These are phyloP conservation scores for Galendromus occidentalis DNA, from an alignment of 1,140 invertebrate genomes.

Conservation along the genomic window DNA sequence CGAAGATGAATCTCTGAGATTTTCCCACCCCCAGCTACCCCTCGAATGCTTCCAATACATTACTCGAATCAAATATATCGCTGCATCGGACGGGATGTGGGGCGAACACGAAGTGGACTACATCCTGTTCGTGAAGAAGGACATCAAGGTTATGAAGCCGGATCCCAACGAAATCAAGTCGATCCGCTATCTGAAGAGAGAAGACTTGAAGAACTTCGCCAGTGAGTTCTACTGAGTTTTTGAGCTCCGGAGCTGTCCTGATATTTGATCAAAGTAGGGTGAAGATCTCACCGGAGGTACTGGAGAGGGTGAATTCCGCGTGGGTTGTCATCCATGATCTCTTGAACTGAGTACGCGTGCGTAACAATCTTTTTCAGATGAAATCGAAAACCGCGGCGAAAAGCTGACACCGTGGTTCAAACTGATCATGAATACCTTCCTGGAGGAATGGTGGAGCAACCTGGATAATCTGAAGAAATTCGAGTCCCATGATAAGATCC, in stretches of 20 bases:
- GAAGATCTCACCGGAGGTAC: background rate
- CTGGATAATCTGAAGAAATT: conserved; percentile 50
- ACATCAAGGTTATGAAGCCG: conserved; percentile 47
- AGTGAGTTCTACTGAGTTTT: conserved; percentile 13
- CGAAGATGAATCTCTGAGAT: background rate
- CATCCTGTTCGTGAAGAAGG: conserved; percentile 60
- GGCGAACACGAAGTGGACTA: conserved; percentile 95
- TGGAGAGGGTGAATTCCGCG: background rate
- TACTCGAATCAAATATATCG: conserved; percentile 69
- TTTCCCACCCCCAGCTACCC: conserved; percentile 26
- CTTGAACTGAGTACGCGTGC: background rate
- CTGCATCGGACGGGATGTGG: conserved; percentile 47
- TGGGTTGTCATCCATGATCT: background rate
- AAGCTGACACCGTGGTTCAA: conserved; percentile 84
- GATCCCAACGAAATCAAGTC: conserved; percentile 78
- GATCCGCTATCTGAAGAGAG: conserved; percentile 47
- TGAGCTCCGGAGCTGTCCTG: background rate
- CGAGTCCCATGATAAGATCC: conserved; percentile 51
- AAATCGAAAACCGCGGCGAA: conserved; percentile 34
- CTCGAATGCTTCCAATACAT: conserved; percentile 52
- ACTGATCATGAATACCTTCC: conserved; percentile 51
- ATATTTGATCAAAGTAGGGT: background rate
- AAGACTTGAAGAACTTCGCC: conserved; percentile 42
- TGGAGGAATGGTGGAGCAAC: conserved; percentile 69
- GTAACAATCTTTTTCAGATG: conserved; percentile 29